These are phyloP conservation scores for Drosophila lutescens DNA, from an alignment of 2,888 invertebrate species.

Conservation along the genomic window DNA sequence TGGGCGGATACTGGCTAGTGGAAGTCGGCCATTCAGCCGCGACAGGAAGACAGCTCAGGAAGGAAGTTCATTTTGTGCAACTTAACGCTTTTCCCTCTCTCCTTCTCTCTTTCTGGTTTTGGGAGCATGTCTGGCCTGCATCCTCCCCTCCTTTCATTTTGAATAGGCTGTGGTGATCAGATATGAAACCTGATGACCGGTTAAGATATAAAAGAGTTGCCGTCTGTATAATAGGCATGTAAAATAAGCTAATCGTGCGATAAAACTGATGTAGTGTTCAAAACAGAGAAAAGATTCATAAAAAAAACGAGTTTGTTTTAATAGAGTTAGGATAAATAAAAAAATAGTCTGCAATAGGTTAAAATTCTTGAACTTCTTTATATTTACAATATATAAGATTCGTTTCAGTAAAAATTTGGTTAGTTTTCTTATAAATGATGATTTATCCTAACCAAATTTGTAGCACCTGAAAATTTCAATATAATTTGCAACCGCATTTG, in stretches of 20 bases:
- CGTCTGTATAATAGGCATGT: neutral
- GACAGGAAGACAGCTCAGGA: slow-evolving; percentile 59
- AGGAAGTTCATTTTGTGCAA: slow-evolving; percentile 78
- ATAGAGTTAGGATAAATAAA: too few species aligned
- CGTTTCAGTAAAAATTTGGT: too few species aligned
- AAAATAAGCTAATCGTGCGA: neutral
- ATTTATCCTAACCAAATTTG: neutral
- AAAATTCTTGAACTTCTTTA: too few species aligned
- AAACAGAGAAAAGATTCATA: neutral
- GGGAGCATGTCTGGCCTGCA: slow-evolving; percentile 49
- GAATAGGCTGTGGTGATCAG: slow-evolving; percentile 27
- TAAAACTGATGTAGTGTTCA: neutral
- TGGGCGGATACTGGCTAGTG: slow-evolving; percentile 12
- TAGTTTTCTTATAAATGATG: neutral
- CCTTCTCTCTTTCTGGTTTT: slow-evolving; percentile 4
- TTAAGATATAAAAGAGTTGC: neutral
- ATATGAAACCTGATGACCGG: slow-evolving; percentile 19
- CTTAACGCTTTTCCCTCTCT: slow-evolving; percentile 66
- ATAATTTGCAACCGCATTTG: neutral
- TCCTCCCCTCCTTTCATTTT: slow-evolving; percentile 11
- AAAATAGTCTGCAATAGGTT: too few species aligned
- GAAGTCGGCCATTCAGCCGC: slow-evolving; percentile 49
- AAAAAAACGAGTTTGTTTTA: too few species aligned
- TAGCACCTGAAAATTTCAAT: neutral
- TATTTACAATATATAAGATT: too few species aligned